Conservation (phyloP, 2,888 invertebrate genomes). For the Tanypteryx hageni region DNA sequence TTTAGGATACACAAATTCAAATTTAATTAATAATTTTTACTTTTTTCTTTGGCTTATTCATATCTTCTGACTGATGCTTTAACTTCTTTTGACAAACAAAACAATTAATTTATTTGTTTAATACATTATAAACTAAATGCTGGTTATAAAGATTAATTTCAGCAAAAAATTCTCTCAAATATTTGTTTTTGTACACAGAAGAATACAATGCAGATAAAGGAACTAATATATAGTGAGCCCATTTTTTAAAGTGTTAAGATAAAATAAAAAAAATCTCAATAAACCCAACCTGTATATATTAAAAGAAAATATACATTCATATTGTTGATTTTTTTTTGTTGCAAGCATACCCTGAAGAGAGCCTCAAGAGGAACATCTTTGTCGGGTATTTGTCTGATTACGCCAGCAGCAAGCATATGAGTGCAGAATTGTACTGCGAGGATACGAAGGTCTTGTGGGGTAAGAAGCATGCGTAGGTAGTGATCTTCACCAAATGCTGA, state of each 20-base stretch:
- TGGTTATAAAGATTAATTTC: no score
- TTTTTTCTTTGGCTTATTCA: no score
- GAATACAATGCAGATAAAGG: not conserved
- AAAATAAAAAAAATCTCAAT: no score
- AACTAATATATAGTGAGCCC: not conserved
- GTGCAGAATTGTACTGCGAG: constrained; percentile 91
- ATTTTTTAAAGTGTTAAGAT: no score
- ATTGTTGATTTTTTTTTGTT: constrained; percentile 25
- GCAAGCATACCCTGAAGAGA: constrained; percentile 82
- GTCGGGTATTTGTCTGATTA: constrained; percentile 87
- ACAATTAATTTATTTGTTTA: no score
- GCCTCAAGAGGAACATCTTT: constrained; percentile 82
- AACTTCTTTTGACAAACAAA: no score
- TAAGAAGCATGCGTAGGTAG: constrained; percentile 80
- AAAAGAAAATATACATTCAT: not conserved
- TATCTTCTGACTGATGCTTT: no score
- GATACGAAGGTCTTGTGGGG: constrained; percentile 84
- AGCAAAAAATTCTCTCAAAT: no score
- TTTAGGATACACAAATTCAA: no score
- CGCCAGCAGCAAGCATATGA: constrained; percentile 90
- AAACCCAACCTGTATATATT: constrained; percentile 46
- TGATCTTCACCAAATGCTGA: constrained; percentile 86
- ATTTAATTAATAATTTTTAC: no score
- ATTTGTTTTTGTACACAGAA: no score
- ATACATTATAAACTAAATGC: no score